Base-by-base conservation (phyloP, 2,888 invertebrate genomes). In the Eueremaeus valkanovi region DNA sequence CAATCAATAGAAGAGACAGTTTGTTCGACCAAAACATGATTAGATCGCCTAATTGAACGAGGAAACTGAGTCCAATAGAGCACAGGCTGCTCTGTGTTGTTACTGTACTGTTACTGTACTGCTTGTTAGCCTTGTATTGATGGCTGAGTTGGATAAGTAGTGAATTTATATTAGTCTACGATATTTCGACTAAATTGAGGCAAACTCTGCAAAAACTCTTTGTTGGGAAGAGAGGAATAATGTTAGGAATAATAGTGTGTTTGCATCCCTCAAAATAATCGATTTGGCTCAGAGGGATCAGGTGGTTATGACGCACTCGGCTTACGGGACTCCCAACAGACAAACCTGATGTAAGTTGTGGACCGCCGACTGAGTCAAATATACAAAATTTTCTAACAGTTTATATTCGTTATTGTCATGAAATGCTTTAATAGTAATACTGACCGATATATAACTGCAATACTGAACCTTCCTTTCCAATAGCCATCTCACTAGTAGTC, bases 31-130 rank as follows among this genome's bases (percentile, higher is more conserved):
- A n/a, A 77, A 77, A 78, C 77, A 73, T 78, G 77, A 78, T 78
- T 78, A 78, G 73, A 73, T 68, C 45, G 77, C 76, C 78, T 78
- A 78, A 78, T 78, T 78, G 78, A 78, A 78, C 77, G 78, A 76
- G 78, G 77, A 78, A 78, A 78, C 77, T 27, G 29, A 29, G 61
- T 31, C 31, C 61, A 61, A 61, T 61, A 61, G n/a, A 29, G 61
- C 29, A 61, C 27, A 29, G 29, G 27, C n/a, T n/a, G n/a, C n/a
- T n/a, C n/a, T n/a, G 21, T n/a, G 51, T 45, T 16, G 36, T 8
- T 11, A 36, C 45, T 11, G 16, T 45, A 45, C 16, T 3, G 21
- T 18, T 21, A 21, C 51, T n/a, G 21, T 11, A 61, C 61, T 61
- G 61, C 61, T 61, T 18, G 61, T 61, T 61, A 61, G 29, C 31